Base-by-base conservation (phyloP, 2,888 invertebrate species). In the Epicampocera succincta region DNA sequence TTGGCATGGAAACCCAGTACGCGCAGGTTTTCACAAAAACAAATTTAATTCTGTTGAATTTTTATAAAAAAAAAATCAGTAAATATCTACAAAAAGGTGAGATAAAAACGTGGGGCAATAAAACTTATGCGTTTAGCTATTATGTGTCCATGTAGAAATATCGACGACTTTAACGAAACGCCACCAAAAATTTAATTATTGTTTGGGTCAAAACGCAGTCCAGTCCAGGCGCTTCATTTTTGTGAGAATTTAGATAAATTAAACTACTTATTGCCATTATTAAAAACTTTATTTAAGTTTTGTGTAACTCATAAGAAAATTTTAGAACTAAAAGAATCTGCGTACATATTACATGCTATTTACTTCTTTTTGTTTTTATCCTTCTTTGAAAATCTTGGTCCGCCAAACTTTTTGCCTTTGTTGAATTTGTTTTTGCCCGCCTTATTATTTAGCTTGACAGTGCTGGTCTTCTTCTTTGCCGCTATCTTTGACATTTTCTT, bases 381-480 rank as follows among this genome's bases (percentile, higher is more conserved):
- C 71, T 90, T 90, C 75, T 90, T 91, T 5, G 85, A 50, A 71
- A 87, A 89, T 21, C 90, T 86, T 0, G 91, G 91, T 0, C 89
- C 90, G 3, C 91, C 90, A 83, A 91, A 91, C 74, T 75, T 90
- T 83, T 91, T 91, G 38, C 91, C 91, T 81, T 91, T 91, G 84
- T 91, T 91, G 68, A 88, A 90, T 82, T 91, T 91, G 85, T 91
- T 91, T 84, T 90, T 88, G n/a, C 91, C 91, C 12, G 90, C 89
- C 84, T 91, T 91, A 80, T 91, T 91, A 1, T 87, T 84, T 21
- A 91, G 65, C 83, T 91, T 91, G 0, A 91, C 91, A 11, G 78
- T 84, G 75, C 90, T 91, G 0, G 87, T 88, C 75, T 90, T 91
- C 83, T 90, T 90, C 58, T 89, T 90, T 12, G 87, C 87, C 0